Evolutionary conservation across 2,797 vertebrate species (phyloP).

Genomic region (Chlorospingus flavigularis): DNA sequence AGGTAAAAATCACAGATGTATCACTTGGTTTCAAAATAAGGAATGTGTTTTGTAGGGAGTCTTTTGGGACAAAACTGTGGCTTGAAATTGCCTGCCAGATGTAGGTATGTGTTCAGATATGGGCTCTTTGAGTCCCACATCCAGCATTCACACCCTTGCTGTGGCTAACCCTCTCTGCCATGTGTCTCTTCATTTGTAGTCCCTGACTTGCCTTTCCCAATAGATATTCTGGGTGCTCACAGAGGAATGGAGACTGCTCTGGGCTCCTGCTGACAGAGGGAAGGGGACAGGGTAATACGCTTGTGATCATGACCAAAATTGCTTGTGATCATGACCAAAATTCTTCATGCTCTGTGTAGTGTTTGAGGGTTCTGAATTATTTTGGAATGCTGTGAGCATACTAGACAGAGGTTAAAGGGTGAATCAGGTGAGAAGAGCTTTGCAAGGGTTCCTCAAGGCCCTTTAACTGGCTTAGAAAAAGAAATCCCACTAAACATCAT

Average conservation of each 20-base stretch:
- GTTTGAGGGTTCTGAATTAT: not conserved
- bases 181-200: not conserved
- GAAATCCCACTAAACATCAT: not conserved
- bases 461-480: not conserved
- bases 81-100: not conserved
- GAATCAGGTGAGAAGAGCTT: not conserved
- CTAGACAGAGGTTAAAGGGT: not conserved
- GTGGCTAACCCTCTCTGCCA: not conserved
- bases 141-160: not conserved
- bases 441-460: not conserved
- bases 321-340: not conserved
- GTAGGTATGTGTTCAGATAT: fast-evolving
- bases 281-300: not conserved
- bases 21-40: not conserved
- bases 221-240: not conserved
- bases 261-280: not conserved
- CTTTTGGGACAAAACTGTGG: not conserved
- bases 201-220: not conserved
- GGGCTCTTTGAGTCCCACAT: not conserved
- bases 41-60: not conserved
- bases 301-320: not conserved
- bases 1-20: not conserved
- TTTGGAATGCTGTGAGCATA: not conserved
- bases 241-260: not conserved
- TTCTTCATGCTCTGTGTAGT: not conserved